These are phyloP conservation scores for Meda fulgida DNA, from an alignment of 2,797 vertebrate genomes.

Conservation along the genomic window DNA sequence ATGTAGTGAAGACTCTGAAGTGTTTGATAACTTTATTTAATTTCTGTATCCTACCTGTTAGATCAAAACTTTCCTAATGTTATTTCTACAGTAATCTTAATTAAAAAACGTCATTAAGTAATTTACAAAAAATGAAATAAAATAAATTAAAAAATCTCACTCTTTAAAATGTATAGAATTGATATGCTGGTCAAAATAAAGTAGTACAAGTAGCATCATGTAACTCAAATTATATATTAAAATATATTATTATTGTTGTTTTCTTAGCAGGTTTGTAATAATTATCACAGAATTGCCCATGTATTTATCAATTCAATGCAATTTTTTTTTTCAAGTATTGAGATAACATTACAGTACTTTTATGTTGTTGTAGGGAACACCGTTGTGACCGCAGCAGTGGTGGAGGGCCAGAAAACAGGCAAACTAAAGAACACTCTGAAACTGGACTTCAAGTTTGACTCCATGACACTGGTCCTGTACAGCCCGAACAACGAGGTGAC, in stretches of 20 bases:
- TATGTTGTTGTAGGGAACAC: constrained; percentile 79
- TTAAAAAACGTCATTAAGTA: no score
- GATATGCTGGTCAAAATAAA: background rate
- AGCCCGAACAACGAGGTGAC: constrained; percentile 83
- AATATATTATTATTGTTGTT: background rate
- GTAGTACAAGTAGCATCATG: background rate
- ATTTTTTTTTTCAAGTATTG: background rate
- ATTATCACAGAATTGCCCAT: background rate
- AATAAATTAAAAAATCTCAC: no score
- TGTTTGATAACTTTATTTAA: no score
- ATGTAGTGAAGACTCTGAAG: no score
- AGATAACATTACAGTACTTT: background rate
- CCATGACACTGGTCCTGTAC: constrained; percentile 88
- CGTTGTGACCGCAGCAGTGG: constrained; percentile 91
- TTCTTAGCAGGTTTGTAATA: background rate
- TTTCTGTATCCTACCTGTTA: no score
- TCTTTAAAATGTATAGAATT: background rate
- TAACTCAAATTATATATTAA: background rate
- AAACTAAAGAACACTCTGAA: constrained; percentile 89
- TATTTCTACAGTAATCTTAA: no score
- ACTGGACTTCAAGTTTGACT: constrained; percentile 91
- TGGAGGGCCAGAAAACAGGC: constrained; percentile 83
- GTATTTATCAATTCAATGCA: background rate
- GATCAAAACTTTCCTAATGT: no score
- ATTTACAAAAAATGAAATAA: no score